phyloP scores from a whole-genome alignment of 2,113 vertebrate genomes.

The Speoplatyrhinus poulsoni region DNA sequence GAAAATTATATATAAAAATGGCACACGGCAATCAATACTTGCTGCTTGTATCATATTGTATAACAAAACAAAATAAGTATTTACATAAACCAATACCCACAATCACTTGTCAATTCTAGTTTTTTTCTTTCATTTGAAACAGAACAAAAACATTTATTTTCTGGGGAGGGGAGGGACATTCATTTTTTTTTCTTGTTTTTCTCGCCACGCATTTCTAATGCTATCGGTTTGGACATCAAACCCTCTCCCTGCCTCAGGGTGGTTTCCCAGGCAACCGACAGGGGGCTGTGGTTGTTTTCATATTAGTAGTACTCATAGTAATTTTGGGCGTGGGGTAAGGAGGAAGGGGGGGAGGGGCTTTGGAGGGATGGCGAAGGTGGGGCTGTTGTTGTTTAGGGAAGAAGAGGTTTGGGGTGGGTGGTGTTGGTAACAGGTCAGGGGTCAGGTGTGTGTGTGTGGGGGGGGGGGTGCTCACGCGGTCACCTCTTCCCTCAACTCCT shows the following conservation, averaged over 20 bases:
- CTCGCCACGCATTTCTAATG: constrained; percentile 35
- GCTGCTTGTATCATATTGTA: constrained; percentile 73
- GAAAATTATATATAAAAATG: constrained; percentile 76
- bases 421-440: constrained; percentile 37
- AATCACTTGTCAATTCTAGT: constrained; percentile 60
- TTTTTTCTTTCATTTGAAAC: constrained; percentile 63
- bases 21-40: constrained; percentile 81
- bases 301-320: neutral
- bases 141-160: constrained; percentile 71
- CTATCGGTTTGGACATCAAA: constrained; percentile 22
- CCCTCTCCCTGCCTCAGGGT: constrained; percentile 44
- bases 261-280: constrained; percentile 37
- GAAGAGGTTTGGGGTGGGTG: constrained; percentile 4
- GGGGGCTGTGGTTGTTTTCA: constrained; percentile 19
- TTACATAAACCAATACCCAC: constrained; percentile 78
- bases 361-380: neutral
- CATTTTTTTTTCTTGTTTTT: constrained; percentile 38
- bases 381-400: too few relatives aligned
- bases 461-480: constrained; percentile 62
- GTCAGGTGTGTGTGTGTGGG: constrained; percentile 15
- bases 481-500: constrained; percentile 90
- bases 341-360: constrained; percentile 21
- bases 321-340: constrained; percentile 5
- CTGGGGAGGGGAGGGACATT: constrained; percentile 59
- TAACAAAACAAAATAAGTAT: constrained; percentile 81